Conservation (phyloP, 2,113 vertebrate species). For the Triplophysa siluroides region DNA sequence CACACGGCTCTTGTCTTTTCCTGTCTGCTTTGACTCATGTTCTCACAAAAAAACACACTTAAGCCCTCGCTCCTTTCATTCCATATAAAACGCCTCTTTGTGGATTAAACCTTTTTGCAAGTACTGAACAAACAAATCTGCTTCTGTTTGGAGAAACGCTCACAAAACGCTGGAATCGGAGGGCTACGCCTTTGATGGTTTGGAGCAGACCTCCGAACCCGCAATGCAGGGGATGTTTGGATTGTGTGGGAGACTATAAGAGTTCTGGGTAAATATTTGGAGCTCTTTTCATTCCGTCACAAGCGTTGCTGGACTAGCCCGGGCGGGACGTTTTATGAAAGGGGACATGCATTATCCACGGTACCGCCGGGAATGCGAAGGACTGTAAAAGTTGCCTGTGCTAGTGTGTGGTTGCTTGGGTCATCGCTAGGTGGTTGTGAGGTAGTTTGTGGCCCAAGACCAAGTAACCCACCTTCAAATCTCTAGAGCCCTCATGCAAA, state of each 20-base stretch:
- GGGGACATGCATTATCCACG: background rate
- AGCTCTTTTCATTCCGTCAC: constrained; percentile 45
- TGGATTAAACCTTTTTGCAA: constrained; percentile 23
- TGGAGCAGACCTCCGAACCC: constrained; percentile 33
- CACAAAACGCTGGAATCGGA: constrained; percentile 21
- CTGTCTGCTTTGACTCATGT: constrained; percentile 41
- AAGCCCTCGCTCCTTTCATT: constrained; percentile 47
- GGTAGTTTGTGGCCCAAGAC: too few species aligned
- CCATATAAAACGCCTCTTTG: constrained; percentile 21
- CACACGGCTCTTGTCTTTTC: constrained; percentile 62
- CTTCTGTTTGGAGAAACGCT: constrained; percentile 21
- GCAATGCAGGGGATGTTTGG: constrained; percentile 53
- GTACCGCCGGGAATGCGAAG: background rate
- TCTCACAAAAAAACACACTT: constrained; percentile 53
- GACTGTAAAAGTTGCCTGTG: background rate
- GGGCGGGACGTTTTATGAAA: background rate
- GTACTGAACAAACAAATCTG: background rate
- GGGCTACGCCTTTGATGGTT: constrained; percentile 25
- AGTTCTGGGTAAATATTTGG: constrained; percentile 54
- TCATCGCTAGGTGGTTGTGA: too few species aligned
- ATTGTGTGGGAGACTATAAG: constrained; percentile 44
- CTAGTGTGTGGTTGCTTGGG: too few species aligned
- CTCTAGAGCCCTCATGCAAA: too few species aligned
- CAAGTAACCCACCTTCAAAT: too few species aligned
- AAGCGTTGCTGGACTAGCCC: constrained; percentile 8